Base-by-base conservation (phyloP, 2,113 vertebrate species). In the Phylloscopus whistleri region DNA sequence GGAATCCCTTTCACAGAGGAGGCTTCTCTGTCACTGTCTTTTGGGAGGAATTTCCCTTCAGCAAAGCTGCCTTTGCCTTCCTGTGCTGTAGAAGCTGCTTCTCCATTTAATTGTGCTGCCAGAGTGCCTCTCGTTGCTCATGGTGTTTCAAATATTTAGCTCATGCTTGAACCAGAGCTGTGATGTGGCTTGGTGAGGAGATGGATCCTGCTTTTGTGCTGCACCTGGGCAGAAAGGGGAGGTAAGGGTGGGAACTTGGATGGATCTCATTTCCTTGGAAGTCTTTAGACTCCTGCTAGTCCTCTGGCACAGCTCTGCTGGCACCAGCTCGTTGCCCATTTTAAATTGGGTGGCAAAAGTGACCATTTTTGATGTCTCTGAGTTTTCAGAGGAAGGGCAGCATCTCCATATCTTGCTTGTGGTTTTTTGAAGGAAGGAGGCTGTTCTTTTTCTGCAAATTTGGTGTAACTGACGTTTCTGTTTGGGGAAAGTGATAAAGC, bases 261-360 rank as follows among this genome's bases (percentile, higher is more conserved):
- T 41, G 19, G 37, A 33, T 70, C 52, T 58, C 4, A 16, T 66
- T 91, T 67, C 56, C 76, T 49, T 49, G 26, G 37, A 66, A 66
- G 11, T 13, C 37, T 46, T 85, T 41, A 52, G 11, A 19, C 16
- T 72, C 0, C 0, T 44, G 16, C 28, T 9, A 3, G 51, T 27
- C 78, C 41, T 35, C 55, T 33, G 53, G 43, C 1, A 7, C n/a
- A 58, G 67, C 0, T 3, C 49, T 63, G 52, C 49, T 68, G 44
- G n/a, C 69, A 19, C 33, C 1, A 2, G 41, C 46, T 87, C 0
- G 0, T 13, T 62, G 9, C n/a, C 64, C 21, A 27, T 31, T 67
- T 89, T 64, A 33, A 76, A 37, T n/a, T 33, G 28, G 3, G 1
- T 24, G 58, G 31, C 49, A 73, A 23, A 27, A 12, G 23, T 44